A percentile compares a stretch with the other conserved stretches of the same genome.
Conservation (phyloP, 1,140 invertebrate species). For the Drosophila orosa region DNA sequence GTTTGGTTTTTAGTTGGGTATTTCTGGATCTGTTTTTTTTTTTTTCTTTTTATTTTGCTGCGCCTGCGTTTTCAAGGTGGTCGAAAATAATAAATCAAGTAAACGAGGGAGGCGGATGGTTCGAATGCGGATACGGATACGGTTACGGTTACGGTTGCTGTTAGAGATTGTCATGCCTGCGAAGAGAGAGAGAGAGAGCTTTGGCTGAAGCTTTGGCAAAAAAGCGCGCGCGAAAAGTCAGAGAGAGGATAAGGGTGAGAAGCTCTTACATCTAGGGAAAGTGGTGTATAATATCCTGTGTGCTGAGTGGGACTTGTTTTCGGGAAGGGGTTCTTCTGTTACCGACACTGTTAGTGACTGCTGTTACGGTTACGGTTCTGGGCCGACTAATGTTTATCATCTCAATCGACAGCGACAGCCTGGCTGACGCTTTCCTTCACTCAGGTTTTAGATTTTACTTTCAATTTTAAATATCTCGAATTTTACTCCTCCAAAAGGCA, state of each 20-base stretch:
- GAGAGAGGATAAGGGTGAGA: constrained; percentile 53
- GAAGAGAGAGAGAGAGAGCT: constrained; percentile 45
- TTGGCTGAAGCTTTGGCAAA: constrained; percentile 49
- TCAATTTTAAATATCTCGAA: constrained; percentile 3
- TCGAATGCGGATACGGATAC: constrained; percentile 17
- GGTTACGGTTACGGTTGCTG: constrained; percentile 15
- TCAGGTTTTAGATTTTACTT: constrained; percentile 15
- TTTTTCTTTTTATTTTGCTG: constrained; percentile 44
- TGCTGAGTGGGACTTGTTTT: constrained; percentile 22
- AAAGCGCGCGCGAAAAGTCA: constrained; percentile 30
- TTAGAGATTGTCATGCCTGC: constrained; percentile 35
- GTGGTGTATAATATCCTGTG: constrained; percentile 33
- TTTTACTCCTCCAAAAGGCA: constrained; percentile 45
- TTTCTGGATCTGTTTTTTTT: constrained; percentile 31
- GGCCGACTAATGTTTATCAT: constrained; percentile 83
- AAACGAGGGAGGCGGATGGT: constrained; percentile 28
- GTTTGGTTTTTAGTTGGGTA: constrained; percentile 48
- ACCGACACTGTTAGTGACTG: constrained; percentile 29
- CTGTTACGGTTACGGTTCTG: constrained; percentile 15
- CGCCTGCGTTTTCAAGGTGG: constrained; percentile 57
- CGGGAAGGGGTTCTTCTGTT: constrained; percentile 22
- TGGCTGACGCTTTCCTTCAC: constrained; percentile 9
- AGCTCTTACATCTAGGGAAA: constrained; percentile 67
- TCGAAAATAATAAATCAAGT: constrained; percentile 59
- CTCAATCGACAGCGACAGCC: constrained; percentile 42